Evolutionary conservation across 2,888 invertebrate species (phyloP).

Genomic region (Lottia gigantea): DNA sequence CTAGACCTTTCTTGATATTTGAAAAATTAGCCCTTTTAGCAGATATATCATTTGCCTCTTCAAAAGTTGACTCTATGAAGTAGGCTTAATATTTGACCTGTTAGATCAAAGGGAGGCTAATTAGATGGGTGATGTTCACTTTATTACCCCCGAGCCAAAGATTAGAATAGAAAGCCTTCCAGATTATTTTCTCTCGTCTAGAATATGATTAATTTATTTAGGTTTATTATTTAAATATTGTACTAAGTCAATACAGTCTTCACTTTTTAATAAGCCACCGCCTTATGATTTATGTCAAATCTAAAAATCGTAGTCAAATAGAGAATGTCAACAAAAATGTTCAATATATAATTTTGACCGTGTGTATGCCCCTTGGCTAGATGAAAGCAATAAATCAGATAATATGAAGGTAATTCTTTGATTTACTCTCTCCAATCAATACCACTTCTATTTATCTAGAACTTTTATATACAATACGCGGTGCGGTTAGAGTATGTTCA

Average conservation of each 20-base stretch:
- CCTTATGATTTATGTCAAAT: background rate
- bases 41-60: too few species aligned
- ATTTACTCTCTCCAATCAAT: background rate
- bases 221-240: too few species aligned
- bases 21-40: too few species aligned
- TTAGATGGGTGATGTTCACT: too few species aligned
- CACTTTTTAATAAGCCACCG: background rate
- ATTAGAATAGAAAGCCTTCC: too few species aligned
- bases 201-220: too few species aligned
- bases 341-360: background rate
- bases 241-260: background rate
- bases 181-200: too few species aligned
- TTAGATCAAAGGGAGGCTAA: too few species aligned
- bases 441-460: slow-evolving; percentile 2
- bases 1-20: too few species aligned
- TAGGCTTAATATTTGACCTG: too few species aligned
- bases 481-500: background rate
- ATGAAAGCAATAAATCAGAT: slow-evolving; percentile 2
- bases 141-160: too few species aligned
- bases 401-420: background rate
- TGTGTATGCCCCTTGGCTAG: slow-evolving; percentile 4
- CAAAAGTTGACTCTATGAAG: too few species aligned
- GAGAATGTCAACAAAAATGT: background rate
- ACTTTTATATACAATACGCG: background rate
- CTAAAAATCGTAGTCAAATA: background rate